Conservation (phyloP, 2,797 vertebrate genomes). For the Pangasius krempfi region DNA sequence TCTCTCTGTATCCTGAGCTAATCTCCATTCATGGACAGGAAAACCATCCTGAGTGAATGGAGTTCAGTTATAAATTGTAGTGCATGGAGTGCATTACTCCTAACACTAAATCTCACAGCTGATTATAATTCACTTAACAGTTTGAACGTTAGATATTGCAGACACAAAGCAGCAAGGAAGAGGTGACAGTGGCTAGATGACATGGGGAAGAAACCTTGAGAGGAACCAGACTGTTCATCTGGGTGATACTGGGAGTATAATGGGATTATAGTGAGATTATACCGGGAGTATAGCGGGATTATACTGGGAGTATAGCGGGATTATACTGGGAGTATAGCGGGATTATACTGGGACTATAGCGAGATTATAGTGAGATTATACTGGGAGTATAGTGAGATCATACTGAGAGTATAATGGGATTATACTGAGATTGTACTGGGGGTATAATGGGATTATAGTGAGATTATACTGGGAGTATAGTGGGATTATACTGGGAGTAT, state of each 20-base stretch:
- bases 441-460: not conserved
- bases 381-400: not conserved
- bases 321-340: not conserved
- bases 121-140: not conserved
- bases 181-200: not conserved
- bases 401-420: not conserved
- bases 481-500: too few species aligned
- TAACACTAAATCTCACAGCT: too few species aligned
- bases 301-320: not conserved
- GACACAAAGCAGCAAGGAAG: not conserved
- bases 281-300: too few species aligned
- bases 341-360: not conserved
- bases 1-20: too few species aligned
- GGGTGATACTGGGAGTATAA: not conserved
- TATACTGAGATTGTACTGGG: not conserved
- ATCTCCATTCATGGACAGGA: too few species aligned
- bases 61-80: too few species aligned
- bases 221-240: not conserved
- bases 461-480: not conserved
- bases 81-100: too few species aligned
- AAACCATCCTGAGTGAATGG: too few species aligned
- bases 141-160: not conserved
- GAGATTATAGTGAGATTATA: not conserved
- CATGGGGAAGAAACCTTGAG: not conserved
- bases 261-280: not conserved